A percentile compares a stretch with the other conserved stretches of the same genome.
Conservation (phyloP, 2,888 invertebrate genomes). For the Tipula unca region DNA sequence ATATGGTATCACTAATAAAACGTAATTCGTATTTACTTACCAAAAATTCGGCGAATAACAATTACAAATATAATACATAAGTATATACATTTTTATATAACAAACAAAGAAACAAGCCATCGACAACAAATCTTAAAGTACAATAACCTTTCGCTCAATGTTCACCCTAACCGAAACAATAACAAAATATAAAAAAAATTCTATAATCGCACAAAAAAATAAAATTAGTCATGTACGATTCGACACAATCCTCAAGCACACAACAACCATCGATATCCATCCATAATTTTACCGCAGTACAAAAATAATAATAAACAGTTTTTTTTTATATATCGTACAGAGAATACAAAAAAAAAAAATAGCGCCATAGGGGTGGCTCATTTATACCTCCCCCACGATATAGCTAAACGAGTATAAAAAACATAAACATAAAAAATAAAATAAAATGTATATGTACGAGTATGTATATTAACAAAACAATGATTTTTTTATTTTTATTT, state of each 20-base stretch:
- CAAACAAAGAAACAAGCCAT: not conserved
- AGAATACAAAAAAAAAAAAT: not conserved
- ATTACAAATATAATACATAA: not conserved
- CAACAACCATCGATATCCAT: not conserved
- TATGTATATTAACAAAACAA: not conserved
- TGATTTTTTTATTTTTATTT: not conserved
- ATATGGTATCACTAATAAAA: not conserved
- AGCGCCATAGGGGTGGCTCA: not conserved
- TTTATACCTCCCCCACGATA: not conserved
- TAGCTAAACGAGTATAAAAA: not conserved
- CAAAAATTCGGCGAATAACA: no score
- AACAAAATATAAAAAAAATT: not conserved
- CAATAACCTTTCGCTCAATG: not conserved
- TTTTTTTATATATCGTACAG: not conserved
- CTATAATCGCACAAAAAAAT: not conserved
- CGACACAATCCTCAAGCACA: not conserved
- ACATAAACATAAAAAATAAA: not conserved
- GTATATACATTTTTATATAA: not conserved
- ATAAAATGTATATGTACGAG: not conserved
- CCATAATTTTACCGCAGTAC: not conserved
- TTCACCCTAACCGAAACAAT: not conserved
- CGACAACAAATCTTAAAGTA: not conserved
- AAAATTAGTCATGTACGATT: not conserved
- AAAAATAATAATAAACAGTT: not conserved
- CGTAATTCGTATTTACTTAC: no score